Evolutionary conservation across 35 echinoderm and acorn worm genomes (phyloP).

Genomic region (Patiria miniata): DNA sequence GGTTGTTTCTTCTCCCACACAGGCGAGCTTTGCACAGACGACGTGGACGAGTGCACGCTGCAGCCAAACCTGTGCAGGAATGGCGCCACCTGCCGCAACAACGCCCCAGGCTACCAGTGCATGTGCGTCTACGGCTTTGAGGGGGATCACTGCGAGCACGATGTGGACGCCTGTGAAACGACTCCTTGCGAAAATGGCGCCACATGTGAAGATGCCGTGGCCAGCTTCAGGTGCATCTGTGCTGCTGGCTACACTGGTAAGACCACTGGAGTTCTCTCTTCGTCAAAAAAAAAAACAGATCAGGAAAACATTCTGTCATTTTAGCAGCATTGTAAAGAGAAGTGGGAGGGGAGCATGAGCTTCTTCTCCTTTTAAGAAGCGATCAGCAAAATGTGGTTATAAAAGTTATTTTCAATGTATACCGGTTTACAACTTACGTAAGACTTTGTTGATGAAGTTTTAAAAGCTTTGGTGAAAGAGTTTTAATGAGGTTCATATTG

Average conservation of each 20-base stretch:
- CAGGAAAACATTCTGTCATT: no score
- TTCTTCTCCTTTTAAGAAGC: no score
- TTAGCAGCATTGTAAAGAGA: no score
- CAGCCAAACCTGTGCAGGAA: conserved; percentile 47
- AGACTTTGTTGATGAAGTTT: no score
- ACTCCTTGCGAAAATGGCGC: conserved; percentile 56
- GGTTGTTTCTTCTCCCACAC: not conserved
- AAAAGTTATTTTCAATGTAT: no score
- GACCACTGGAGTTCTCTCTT: not conserved
- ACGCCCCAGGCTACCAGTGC: conserved; percentile 60
- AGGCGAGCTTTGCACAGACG: conserved; percentile 51
- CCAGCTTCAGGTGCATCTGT: conserved; percentile 60
- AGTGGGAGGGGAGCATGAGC: no score
- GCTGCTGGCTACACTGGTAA: conserved; percentile 37
- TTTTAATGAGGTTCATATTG: no score
- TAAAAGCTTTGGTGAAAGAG: no score
- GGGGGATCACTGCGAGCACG: conserved; percentile 62
- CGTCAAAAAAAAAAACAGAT: no score
- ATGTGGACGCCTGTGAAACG: conserved; percentile 57
- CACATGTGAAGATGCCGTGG: conserved; percentile 47
- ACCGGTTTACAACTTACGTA: no score
- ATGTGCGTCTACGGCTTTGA: conserved; percentile 67
- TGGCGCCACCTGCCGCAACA: conserved; percentile 64
- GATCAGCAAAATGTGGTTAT: no score
- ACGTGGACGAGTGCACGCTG: conserved; percentile 74